Conservation (phyloP, 2,113 vertebrate species). For the Rafetus swinhoei region DNA sequence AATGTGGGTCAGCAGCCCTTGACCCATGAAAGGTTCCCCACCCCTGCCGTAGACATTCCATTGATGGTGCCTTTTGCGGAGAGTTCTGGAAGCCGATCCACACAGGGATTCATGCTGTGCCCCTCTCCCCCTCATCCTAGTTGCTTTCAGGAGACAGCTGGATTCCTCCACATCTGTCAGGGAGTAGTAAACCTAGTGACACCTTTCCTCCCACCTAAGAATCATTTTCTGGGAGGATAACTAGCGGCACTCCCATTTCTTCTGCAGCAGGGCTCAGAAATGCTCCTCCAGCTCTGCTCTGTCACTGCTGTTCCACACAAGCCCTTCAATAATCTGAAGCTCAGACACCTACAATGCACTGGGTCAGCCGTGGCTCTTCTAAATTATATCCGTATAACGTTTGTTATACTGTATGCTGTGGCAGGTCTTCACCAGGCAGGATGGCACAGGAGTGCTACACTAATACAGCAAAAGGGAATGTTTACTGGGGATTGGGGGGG, state of each 20-base stretch:
- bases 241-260: not conserved
- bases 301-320: not conserved
- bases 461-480: slow-evolving; percentile 30
- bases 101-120: not conserved
- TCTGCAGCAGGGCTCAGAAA: not conserved
- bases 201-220: not conserved
- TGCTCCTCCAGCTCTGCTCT: not conserved
- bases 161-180: not conserved
- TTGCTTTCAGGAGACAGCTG: not conserved
- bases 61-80: not conserved
- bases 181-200: not conserved
- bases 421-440: slow-evolving; percentile 17
- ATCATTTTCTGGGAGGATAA: not conserved
- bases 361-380: not conserved
- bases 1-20: too few relatives aligned
- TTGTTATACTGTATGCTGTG: not conserved
- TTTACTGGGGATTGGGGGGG: slow-evolving; percentile 48
- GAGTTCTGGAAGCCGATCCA: not conserved
- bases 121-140: not conserved
- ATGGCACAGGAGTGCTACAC: not conserved
- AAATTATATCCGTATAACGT: slow-evolving; percentile 3
- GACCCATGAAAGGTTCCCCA: too few relatives aligned
- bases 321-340: not conserved
- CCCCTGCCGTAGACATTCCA: too few relatives aligned
- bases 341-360: not conserved